Evolutionary conservation across 1,140 invertebrate species (phyloP), one percentile per base, ranked within the genome.

Genomic region (Lethrus apterus): DNA sequence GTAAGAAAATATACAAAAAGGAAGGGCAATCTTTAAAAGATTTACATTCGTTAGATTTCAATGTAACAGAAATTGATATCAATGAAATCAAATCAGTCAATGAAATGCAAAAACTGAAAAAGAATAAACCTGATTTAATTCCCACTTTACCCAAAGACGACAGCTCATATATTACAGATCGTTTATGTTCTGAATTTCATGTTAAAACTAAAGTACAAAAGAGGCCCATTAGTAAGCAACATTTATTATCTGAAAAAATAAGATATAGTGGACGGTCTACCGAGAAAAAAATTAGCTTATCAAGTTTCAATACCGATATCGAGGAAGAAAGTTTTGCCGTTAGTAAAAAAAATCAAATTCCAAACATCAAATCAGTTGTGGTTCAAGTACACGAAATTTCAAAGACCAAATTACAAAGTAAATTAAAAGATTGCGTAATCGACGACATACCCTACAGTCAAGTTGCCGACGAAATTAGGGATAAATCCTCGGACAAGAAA

Each of bases 171-270:
- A 60, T 63, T 17, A 63, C 60, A 3, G 57, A 63, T 19, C 31
- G 58, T 17, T 48, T 63, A 21, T 60, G 57, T 45, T 52, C 54
- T 5, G 58, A 63, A 34, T 63, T 63, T 44, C 55, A 63, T 34
- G 60, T 63, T 3, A 63, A 63, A 51, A 60, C 58, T 14, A 63
- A 63, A 56, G 44, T 60, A 15, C 58, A 60, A 48, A 60, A 59
- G 44, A 52, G 50, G 11, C 43, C 45, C 15, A 32, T 47, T 14
- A 48, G 30, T 19, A 48, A 52, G 30, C 31, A 49, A 43, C 44
- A 48, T 48, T 48, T 54, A 40, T 29, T 49, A 20, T 10, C 46
- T 3, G 46, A 49, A 31, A 46, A 43, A 20, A 40, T 17, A 5
- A 35, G 53, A 38, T 42, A 38, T 20, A 48, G 49, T 15, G 40